Evolutionary conservation across 2,888 invertebrate species (phyloP).

Genomic region (Adineta ricciae): DNA sequence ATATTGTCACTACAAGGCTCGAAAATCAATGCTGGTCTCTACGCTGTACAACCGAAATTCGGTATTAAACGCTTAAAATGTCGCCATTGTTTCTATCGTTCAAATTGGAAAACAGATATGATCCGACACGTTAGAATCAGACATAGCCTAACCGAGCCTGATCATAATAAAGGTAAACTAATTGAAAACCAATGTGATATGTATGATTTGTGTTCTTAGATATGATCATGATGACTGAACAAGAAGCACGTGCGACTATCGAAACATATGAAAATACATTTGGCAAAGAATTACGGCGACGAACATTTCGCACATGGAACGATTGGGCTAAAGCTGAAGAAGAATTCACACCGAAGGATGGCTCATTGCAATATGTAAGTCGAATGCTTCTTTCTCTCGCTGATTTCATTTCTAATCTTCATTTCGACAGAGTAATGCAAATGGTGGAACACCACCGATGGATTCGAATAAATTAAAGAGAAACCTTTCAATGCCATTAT

Average conservation of each 20-base stretch:
- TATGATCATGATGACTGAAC: constrained; percentile 6
- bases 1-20: neutral
- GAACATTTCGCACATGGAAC: constrained; percentile 16
- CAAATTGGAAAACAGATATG: constrained; percentile 30
- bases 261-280: constrained; percentile 21
- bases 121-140: constrained; percentile 20
- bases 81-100: constrained; percentile 13
- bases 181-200: too few relatives aligned
- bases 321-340: constrained; percentile 21
- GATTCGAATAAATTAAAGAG: too few relatives aligned
- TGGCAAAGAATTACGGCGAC: constrained; percentile 18
- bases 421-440: neutral
- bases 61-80: constrained; percentile 24
- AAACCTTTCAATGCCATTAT: too few relatives aligned
- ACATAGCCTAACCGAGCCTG: neutral
- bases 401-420: too few relatives aligned
- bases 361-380: constrained; percentile 21
- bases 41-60: neutral
- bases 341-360: constrained; percentile 21
- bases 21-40: neutral
- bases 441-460: neutral
- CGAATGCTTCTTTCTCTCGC: too few relatives aligned
- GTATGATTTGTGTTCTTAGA: neutral
- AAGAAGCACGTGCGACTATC: constrained; percentile 1
- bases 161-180: constrained; percentile 1